These are phyloP conservation scores for Mormyrus proboscirostris DNA, from an alignment of 2,797 vertebrate species.

Conservation along the genomic window DNA sequence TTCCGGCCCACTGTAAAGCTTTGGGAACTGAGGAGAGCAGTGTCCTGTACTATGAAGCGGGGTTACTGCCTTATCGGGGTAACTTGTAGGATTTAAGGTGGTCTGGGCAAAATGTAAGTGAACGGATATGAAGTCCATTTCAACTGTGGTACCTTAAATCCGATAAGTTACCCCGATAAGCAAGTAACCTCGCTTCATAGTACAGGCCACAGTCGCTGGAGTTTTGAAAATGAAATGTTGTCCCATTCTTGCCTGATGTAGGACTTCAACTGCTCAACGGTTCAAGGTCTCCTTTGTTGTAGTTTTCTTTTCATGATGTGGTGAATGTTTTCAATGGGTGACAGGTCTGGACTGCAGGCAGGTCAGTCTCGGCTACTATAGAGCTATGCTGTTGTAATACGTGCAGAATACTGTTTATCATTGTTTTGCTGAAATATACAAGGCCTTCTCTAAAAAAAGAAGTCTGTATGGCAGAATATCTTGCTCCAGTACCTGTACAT, in stretches of 20 bases:
- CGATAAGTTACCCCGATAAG: no score
- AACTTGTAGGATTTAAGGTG: no score
- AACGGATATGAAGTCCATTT: no score
- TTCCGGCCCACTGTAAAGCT: not conserved
- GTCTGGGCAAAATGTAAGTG: no score
- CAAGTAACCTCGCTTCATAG: no score
- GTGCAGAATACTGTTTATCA: not conserved
- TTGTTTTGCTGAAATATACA: not conserved
- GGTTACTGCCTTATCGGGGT: no score
- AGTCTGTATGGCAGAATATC: not conserved
- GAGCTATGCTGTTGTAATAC: not conserved
- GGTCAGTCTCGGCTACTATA: not conserved
- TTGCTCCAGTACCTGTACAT: not conserved
- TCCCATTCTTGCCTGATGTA: not conserved
- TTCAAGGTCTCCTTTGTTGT: not conserved
- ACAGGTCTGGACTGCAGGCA: not conserved
- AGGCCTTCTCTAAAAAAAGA: not conserved
- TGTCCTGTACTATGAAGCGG: no score
- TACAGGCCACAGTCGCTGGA: not conserved
- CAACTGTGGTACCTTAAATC: no score
- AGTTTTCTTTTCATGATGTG: not conserved
- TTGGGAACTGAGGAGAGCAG: not conserved
- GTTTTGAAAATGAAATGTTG: not conserved
- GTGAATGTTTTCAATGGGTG: not conserved
- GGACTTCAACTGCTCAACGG: not conserved